Base-by-base conservation (phyloP, 2,113 vertebrate genomes). In the Felis catus region DNA sequence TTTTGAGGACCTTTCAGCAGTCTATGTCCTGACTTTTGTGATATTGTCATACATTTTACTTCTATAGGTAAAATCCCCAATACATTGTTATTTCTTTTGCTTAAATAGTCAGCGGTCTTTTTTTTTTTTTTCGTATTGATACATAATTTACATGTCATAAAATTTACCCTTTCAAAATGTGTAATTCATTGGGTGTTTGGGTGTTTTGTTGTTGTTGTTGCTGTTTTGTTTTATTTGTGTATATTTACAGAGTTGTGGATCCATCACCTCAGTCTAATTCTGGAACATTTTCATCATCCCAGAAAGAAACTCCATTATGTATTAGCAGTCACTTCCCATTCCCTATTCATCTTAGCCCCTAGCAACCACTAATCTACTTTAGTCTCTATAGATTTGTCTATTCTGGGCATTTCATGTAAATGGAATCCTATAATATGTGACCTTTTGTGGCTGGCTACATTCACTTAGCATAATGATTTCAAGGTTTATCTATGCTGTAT, bases 371-470 rank as follows among this genome's bases (percentile, higher is more conserved):
- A 51, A 78, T 53, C 55, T 87, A 61, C 90, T 93, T 84, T 66
- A 84, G 51, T 78, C 48, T 74, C 12, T 89, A 4, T 58, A 33
- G 68, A 53, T 87, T 81, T 63, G 9, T 74, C 33, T 68, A 12
- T 82, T 82, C 58, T 82, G 78, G 65, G 39, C n/a, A 33, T 92
- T 86, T 71, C 65, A n/a, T 80, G 27, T 80, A 86, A 78, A 19
- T 55, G 65, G 66, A 92, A 29, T 92, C 68, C 36, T 48, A 36
- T 86, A 63, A 21, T 36, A 31, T 68, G 25, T 96, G 31, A 48
- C 36, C 91, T 83, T 76, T 68, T 55, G 45, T 89, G 58, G 74
- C 70, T 89, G 48, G 4, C 68, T 93, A 84, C 68, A 93, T 96
- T 82, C 48, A 48, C 19, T 39, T 70, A 76, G 29, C 23, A 39